Evolutionary conservation across 2,797 vertebrate genomes (phyloP), one percentile per base, ranked within the genome.

Genomic region (Myotis planiceps): DNA sequence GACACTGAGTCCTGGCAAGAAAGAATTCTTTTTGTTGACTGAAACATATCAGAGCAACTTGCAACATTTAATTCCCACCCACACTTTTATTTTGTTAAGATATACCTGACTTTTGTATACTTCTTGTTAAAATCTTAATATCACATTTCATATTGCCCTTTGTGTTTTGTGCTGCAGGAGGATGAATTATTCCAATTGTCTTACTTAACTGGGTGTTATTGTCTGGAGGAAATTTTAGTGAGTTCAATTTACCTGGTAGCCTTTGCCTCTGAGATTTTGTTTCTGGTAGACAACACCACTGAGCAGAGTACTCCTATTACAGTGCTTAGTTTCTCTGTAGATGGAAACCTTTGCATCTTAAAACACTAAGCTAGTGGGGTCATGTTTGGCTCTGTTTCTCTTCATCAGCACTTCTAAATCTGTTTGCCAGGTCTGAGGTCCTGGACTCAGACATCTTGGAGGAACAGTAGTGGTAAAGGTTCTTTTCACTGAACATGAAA

Each of bases 281-380:
- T 95, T 88, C 74, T 96, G 45, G 86, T 82, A 74, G 81, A 85
- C 78, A 66, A 88, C 63, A 92, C 34, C 69, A 78, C 4, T 25
- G 88, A 86, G 68, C 69, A 94, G 74, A 92, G 90, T 88, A 66
- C 68, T 95, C 74, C 45, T 42, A n/a, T 92, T 92, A 92, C 55
- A 88, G 85, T 25, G 47, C 69, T 95, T 80, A 21, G 65, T 90
- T 96, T 95, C 95, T 97, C 94, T 97, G 39, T 90, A 96, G 90
- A 88, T 86, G 78, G 53, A 95, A 96, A 91, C 74, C 65, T 94
- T 94, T 68, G 74, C 25, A 45, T 96, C 39, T 96, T 92, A 92
- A 96, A 96, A 83, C 55, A 66, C 85, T 95, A 74, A 79, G 68
- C 39, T 53, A 82, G 53, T 45, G 32, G 93, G 66, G n/a, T 78